Conservation (phyloP, 2,888 invertebrate species). For the Agonopterix heracliana region DNA sequence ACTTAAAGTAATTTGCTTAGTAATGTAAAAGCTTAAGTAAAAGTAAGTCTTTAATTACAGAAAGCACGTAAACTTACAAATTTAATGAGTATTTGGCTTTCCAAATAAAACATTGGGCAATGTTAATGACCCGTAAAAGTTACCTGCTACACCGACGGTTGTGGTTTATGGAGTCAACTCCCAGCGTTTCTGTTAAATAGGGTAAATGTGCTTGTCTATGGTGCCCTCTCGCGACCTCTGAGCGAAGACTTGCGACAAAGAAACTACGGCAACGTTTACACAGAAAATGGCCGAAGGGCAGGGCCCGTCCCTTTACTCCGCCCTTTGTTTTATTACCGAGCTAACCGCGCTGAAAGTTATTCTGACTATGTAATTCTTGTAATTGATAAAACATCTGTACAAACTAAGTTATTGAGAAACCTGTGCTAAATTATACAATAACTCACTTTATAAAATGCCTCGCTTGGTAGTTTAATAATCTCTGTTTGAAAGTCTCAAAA, state of each 20-base stretch:
- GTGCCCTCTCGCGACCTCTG: conserved; percentile 53
- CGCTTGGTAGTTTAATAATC: too few species aligned
- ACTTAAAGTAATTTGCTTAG: neutral
- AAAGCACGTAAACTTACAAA: conserved; percentile 24
- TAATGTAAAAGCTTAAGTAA: neutral
- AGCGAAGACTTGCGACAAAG: conserved; percentile 55
- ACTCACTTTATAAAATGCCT: too few species aligned
- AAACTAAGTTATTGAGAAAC: conserved; percentile 4
- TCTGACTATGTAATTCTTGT: conserved; percentile 32
- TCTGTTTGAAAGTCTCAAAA: too few species aligned
- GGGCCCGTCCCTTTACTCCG: conserved; percentile 37
- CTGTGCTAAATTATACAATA: too few species aligned
- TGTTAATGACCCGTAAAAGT: conserved; percentile 61
- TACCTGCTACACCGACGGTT: conserved; percentile 41
- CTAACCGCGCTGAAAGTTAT: conserved; percentile 29
- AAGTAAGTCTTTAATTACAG: neutral
- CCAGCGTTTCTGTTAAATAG: conserved; percentile 41
- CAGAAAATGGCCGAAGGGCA: conserved; percentile 64
- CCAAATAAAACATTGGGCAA: conserved; percentile 47
- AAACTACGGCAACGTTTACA: conserved; percentile 53
- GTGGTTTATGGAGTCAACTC: conserved; percentile 55
- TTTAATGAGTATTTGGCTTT: conserved; percentile 36
- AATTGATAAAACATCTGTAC: conserved; percentile 26
- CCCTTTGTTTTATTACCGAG: conserved; percentile 62
- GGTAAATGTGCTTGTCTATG: conserved; percentile 51